phyloP scores from a whole-genome alignment of 2,888 invertebrate genomes.

The Cyaniris semiargus region DNA sequence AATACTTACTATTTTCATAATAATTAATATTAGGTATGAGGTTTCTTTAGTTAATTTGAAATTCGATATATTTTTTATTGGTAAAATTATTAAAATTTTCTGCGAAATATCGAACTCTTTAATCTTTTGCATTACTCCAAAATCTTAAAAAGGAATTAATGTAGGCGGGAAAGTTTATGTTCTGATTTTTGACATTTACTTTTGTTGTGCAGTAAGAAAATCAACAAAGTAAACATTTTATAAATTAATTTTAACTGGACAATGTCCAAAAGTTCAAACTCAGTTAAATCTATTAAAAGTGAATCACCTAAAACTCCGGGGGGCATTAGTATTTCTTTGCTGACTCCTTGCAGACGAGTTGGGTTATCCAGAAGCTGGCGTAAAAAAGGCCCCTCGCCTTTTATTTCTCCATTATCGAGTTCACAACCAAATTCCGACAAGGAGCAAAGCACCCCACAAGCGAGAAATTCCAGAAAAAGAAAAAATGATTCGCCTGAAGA shows the following conservation, averaged over 20 bases:
- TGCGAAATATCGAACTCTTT: not conserved
- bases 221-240: not conserved
- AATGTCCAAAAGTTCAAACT: conserved; percentile 57
- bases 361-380: conserved; percentile 75
- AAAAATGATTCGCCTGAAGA: conserved; percentile 48
- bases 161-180: not conserved
- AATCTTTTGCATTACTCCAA: conserved; percentile 2
- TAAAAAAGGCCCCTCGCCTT: conserved; percentile 62
- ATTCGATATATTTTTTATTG: too few species aligned
- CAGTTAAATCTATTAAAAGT: conserved; percentile 50
- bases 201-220: not conserved
- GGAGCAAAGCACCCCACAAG: conserved; percentile 37
- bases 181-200: conserved; percentile 24
- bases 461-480: conserved; percentile 53
- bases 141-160: conserved; percentile 30
- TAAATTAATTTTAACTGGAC: conserved; percentile 14
- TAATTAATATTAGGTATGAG: too few species aligned
- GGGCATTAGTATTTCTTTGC: conserved; percentile 73
- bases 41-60: too few species aligned
- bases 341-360: conserved; percentile 77
- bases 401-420: conserved; percentile 60
- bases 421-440: not conserved
- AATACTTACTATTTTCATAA: too few species aligned
- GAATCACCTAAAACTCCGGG: conserved; percentile 73
- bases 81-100: too few species aligned